phyloP scores from a whole-genome alignment of 1,140 invertebrate species.

The Choristoneura fumiferana region DNA sequence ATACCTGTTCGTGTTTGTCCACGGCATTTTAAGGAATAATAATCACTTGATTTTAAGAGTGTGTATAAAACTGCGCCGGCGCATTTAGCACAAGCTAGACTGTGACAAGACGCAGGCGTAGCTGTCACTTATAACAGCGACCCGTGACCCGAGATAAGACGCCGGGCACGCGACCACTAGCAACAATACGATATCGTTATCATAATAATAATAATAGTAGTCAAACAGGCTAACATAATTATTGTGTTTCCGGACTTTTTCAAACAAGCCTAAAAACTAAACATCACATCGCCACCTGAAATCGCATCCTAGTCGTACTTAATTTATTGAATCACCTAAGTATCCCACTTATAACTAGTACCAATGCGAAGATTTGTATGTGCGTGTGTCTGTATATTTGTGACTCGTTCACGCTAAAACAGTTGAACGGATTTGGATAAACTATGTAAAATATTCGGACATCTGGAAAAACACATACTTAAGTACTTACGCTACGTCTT shows the following conservation, averaged over 20 bases:
- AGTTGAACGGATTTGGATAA: too few relatives aligned
- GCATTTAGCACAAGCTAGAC: slow-evolving; percentile 47
- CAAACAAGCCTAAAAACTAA: too few relatives aligned
- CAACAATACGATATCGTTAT: slow-evolving; percentile 45
- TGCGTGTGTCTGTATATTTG: too few relatives aligned
- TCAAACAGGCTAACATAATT: slow-evolving; percentile 29
- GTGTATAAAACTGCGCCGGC: slow-evolving; percentile 61
- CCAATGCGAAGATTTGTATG: too few relatives aligned
- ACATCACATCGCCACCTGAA: too few relatives aligned
- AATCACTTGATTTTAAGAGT: slow-evolving; percentile 71
- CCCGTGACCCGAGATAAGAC: slow-evolving; percentile 65
- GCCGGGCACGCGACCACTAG: slow-evolving; percentile 59
- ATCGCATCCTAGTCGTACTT: too few relatives aligned
- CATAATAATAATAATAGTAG: slow-evolving; percentile 38
- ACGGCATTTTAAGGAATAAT: slow-evolving; percentile 58
- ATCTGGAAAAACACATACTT: too few relatives aligned
- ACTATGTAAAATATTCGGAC: too few relatives aligned
- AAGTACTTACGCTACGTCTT: too few relatives aligned
- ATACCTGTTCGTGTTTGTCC: slow-evolving; percentile 73
- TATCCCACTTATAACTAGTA: too few relatives aligned
- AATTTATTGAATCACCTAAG: too few relatives aligned
- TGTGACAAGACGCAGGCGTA: slow-evolving; percentile 36
- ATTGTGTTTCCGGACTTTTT: neutral
- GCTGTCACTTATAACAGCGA: slow-evolving; percentile 54
- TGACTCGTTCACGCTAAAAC: too few relatives aligned